These are phyloP conservation scores for Drosophila pseudoobscura DNA, from an alignment of 1,140 invertebrate species.

Conservation along the genomic window DNA sequence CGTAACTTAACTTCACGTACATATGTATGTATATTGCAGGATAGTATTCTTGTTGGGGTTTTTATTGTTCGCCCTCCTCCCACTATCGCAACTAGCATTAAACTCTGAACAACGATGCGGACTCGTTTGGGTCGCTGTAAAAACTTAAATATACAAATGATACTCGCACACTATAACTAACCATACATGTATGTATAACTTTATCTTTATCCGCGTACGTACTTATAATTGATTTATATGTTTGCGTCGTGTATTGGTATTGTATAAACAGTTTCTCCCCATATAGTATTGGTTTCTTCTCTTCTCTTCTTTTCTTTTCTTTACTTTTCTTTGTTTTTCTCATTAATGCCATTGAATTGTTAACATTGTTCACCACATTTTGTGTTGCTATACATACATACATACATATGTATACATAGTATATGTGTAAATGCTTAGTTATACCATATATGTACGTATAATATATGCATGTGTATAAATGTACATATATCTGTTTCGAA, in stretches of 20 bases:
- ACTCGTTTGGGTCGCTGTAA: constrained; percentile 56
- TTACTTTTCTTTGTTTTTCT: constrained; percentile 46
- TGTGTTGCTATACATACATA: constrained; percentile 46
- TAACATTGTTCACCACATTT: constrained; percentile 80
- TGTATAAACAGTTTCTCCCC: constrained; percentile 69
- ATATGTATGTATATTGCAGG: constrained; percentile 43
- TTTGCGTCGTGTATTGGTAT: constrained; percentile 50
- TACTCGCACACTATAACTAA: constrained; percentile 72
- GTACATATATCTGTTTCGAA: constrained; percentile 46
- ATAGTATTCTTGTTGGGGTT: constrained; percentile 55
- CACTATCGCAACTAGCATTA: constrained; percentile 28
- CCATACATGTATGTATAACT: constrained; percentile 60
- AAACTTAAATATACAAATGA: constrained; percentile 79
- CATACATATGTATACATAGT: constrained; percentile 41
- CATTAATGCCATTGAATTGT: constrained; percentile 76
- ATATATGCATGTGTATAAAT: constrained; percentile 17
- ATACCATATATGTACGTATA: constrained; percentile 43
- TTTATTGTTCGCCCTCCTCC: constrained; percentile 32
- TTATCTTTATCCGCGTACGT: constrained; percentile 38
- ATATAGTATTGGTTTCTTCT: constrained; percentile 42
- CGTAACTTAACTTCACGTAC: constrained; percentile 49
- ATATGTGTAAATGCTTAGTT: constrained; percentile 47
- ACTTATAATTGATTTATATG: constrained; percentile 52
- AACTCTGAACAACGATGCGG: constrained; percentile 60
- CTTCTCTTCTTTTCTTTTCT: not conserved